phyloP scores from a whole-genome alignment of 2,797 vertebrate species.

The Valencia hispanica region DNA sequence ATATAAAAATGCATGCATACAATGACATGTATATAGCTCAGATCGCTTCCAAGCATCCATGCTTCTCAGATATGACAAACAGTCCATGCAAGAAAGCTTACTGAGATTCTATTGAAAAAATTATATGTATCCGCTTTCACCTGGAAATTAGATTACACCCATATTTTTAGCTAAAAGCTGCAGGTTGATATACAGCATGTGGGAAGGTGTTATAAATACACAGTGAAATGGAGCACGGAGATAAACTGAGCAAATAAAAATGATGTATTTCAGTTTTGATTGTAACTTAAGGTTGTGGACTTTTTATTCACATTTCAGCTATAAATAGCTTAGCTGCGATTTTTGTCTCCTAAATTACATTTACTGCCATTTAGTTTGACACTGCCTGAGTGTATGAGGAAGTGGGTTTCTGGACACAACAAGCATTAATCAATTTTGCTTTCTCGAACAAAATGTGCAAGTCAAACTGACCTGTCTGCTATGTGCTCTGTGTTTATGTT shows the following conservation, averaged over 20 bases:
- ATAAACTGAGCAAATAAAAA: conserved; percentile 62
- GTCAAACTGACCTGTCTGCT: conserved; percentile 22
- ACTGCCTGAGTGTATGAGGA: conserved; percentile 1
- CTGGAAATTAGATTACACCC: conserved; percentile 40
- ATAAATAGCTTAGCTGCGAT: conserved; percentile 50
- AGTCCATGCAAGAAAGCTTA: conserved; percentile 8
- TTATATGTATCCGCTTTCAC: conserved; percentile 21
- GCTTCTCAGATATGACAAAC: conserved; percentile 11
- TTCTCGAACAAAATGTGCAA: conserved; percentile 17
- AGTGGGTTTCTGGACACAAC: conserved; percentile 27
- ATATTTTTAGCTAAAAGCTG: conserved; percentile 50
- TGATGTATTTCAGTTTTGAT: conserved; percentile 61
- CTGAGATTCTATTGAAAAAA: conserved; percentile 31
- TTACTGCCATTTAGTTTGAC: conserved; percentile 19
- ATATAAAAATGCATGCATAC: conserved; percentile 6
- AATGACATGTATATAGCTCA: not conserved
- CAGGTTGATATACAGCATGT: conserved; percentile 38
- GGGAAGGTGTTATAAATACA: conserved; percentile 35
- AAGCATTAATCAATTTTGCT: conserved; percentile 7
- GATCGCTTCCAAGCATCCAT: conserved; percentile 4
- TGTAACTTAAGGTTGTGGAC: conserved; percentile 40
- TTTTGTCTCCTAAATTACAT: conserved; percentile 45
- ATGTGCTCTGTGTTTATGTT: conserved; percentile 35
- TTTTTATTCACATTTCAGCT: conserved; percentile 49
- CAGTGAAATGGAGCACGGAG: conserved; percentile 40